A percentile compares a stretch with the other conserved stretches of the same genome.
Evolutionary conservation across 2,797 vertebrate genomes (phyloP).

Genomic region (Melanotaenia parkinsoni): DNA sequence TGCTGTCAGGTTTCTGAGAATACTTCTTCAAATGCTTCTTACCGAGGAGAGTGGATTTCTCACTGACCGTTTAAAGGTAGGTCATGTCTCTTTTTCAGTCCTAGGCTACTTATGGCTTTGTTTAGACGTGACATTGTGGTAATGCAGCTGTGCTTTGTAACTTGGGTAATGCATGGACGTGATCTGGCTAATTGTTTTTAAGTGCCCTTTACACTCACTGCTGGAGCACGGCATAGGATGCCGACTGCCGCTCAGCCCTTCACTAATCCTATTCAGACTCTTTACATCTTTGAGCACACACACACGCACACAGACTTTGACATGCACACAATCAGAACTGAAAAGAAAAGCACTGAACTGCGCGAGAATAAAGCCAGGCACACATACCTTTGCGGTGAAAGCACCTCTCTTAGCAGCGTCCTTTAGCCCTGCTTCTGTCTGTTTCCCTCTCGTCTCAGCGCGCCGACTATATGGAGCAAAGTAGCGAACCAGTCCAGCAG

Average conservation of each 20-base stretch:
- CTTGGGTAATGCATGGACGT: constrained; percentile 78
- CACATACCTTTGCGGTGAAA: constrained; percentile 80
- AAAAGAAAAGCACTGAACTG: constrained; percentile 49
- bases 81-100: constrained; percentile 74
- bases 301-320: constrained; percentile 48
- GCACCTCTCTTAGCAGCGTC: constrained; percentile 50
- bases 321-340: constrained; percentile 54
- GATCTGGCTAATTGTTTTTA: constrained; percentile 83
- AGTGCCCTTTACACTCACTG: constrained; percentile 68
- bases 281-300: constrained; percentile 44
- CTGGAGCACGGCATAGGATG: constrained; percentile 79
- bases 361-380: constrained; percentile 86
- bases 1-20: constrained; percentile 89
- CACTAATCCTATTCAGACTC: constrained; percentile 89
- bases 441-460: constrained; percentile 86
- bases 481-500: constrained; percentile 13
- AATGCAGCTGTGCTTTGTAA: constrained; percentile 65
- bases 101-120: constrained; percentile 37
- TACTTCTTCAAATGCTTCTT: constrained; percentile 94
- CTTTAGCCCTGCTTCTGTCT: constrained; percentile 59
- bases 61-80: constrained; percentile 93
- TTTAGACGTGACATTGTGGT: constrained; percentile 43
- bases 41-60: constrained; percentile 90
- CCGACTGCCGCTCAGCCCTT: constrained; percentile 68
- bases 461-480: constrained; percentile 70